phyloP scores from a whole-genome alignment of 2,797 vertebrate genomes.

The Peromyscus eremicus region DNA sequence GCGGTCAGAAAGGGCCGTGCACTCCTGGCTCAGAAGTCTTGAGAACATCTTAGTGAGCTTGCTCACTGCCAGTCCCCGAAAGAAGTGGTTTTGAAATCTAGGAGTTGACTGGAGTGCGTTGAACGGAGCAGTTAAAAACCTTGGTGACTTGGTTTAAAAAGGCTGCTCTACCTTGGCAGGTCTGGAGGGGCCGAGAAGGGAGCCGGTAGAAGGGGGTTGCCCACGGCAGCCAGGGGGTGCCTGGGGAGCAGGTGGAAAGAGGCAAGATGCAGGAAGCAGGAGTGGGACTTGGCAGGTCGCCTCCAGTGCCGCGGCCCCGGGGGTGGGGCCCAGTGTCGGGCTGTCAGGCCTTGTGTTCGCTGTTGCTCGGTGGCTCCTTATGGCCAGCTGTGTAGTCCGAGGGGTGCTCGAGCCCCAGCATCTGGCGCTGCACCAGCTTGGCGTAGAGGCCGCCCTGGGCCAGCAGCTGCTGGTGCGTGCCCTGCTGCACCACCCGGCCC shows the following conservation, averaged over 20 bases:
- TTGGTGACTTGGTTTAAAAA: constrained; percentile 54
- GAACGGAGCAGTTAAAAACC: constrained; percentile 54
- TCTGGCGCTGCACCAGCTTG: constrained; percentile 96
- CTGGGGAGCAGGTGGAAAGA: background rate
- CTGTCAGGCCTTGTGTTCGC: constrained; percentile 83
- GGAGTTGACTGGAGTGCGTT: background rate
- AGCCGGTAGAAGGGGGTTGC: background rate
- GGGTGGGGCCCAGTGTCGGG: background rate
- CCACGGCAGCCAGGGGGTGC: background rate
- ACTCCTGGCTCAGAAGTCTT: constrained; percentile 60
- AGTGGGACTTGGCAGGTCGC: background rate
- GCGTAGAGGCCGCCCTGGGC: constrained; percentile 93
- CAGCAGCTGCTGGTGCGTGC: constrained; percentile 94
- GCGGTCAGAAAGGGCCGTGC: background rate
- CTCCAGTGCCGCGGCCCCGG: background rate
- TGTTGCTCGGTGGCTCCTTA: background rate
- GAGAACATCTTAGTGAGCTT: constrained; percentile 12
- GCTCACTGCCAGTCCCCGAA: background rate
- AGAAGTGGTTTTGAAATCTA: constrained; percentile 47
- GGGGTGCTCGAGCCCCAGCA: constrained; percentile 90
- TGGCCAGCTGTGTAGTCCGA: constrained; percentile 38
- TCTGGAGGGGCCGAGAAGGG: background rate
- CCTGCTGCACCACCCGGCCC: constrained; percentile 94
- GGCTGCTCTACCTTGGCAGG: background rate
- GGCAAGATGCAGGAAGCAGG: constrained; percentile 80